Base-by-base conservation (phyloP, 2,113 vertebrate genomes). In the Salvelinus sp. region DNA sequence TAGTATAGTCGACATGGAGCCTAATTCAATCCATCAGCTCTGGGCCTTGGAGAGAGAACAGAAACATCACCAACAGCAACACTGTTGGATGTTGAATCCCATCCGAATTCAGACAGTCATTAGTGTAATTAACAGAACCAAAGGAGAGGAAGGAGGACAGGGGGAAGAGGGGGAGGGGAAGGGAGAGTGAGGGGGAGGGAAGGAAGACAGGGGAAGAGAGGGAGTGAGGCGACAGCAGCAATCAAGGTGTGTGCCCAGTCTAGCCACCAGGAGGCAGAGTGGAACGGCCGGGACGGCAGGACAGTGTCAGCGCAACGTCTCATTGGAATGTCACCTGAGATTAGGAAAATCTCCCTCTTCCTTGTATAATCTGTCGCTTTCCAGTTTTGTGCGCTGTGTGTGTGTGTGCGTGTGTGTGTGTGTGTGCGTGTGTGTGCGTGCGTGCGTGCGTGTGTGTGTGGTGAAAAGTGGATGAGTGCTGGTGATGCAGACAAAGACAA, bases 291-390 rank as follows among this genome's bases (percentile, higher is more conserved):
- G 64, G 54, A 66, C 33, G 23, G 58, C 23, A 57, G 0, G 22
- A 69, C 66, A 77, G 85, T 88, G 89, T 44, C 38, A 44, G 38
- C 0, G 38, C 38, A 44, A 44, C 2, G 33, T 33, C 6, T 33
- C 33, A 33, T 33, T 33, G 33, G 33, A 33, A 33, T 33, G 38
- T 92, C 90, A 92, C 88, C 88, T 90, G 88, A 85, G 90, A 92
- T 91, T 92, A 92, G 85, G 84, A 77, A 85, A 90, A 91, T 90
- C 38, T 44, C 38, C 0, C 38, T 44, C 88, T 87, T 79, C 27
- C 79, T 79, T 76, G 68, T 84, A 73, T 90, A 92, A 91, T 89
- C 90, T 90, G 79, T 81, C 72, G 83, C 71, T 86, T 87, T 76
- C 84, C 83, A 79, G 69, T 68, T 68, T 74, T 80, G 74, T 57